These are phyloP conservation scores for Epizoanthus ramosus DNA, from an alignment of 92 coral and sea anemone genomes.

Conservation along the genomic window DNA sequence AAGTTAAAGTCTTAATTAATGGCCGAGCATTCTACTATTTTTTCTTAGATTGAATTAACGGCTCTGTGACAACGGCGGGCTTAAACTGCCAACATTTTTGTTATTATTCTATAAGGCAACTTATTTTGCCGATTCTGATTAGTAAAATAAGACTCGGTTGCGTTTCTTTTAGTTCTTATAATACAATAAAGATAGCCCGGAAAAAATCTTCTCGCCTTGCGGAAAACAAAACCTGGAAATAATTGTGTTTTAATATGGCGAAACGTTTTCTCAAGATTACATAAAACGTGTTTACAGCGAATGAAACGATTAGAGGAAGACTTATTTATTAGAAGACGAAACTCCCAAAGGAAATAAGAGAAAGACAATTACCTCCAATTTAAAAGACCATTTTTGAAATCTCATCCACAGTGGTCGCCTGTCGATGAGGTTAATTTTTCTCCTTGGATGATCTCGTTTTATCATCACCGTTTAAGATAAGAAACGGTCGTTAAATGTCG, in stretches of 20 bases:
- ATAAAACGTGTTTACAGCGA: slow-evolving; percentile 41
- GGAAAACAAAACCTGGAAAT: neutral
- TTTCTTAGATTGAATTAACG: slow-evolving; percentile 5
- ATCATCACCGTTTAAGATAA: neutral
- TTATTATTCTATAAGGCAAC: neutral
- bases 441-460: neutral
- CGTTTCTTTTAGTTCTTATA: neutral
- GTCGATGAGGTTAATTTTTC: slow-evolving; percentile 3
- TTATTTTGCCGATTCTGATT: neutral
- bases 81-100: slow-evolving; percentile 4
- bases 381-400: neutral
- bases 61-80: neutral
- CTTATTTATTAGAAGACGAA: slow-evolving; percentile 24
- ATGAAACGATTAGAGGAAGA: slow-evolving; percentile 25
- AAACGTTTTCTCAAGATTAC: slow-evolving; percentile 9
- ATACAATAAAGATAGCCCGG: neutral
- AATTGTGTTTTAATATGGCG: neutral
- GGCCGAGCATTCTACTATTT: neutral
- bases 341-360: slow-evolving; percentile 7
- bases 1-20: slow-evolving; percentile 6
- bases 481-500: neutral
- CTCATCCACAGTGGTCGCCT: slow-evolving; percentile 1
- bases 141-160: neutral
- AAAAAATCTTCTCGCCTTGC: neutral
- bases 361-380: slow-evolving; percentile 32